These are phyloP conservation scores for Apus apus DNA, from an alignment of 2,113 vertebrate species.

Conservation along the genomic window DNA sequence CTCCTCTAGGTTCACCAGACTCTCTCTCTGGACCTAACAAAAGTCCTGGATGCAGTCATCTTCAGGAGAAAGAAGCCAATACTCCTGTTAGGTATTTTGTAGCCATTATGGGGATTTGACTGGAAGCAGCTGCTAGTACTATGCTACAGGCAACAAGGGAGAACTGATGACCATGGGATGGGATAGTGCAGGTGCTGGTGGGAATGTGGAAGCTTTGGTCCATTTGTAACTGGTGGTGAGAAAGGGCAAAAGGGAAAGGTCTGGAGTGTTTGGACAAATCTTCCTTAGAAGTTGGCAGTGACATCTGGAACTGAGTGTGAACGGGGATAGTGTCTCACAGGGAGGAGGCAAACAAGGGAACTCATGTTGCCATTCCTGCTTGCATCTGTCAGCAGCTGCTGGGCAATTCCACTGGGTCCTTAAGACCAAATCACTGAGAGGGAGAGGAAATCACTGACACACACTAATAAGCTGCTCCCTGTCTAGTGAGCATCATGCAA, in stretches of 20 bases:
- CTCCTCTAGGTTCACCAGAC: constrained; percentile 82
- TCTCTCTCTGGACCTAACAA: constrained; percentile 82
- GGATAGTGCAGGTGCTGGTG: background rate
- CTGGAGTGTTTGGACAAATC: background rate
- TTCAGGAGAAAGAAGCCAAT: constrained; percentile 81
- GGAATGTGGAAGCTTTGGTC: background rate
- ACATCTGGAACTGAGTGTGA: background rate
- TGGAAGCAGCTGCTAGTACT: background rate
- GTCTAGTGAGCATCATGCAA: constrained; percentile 83
- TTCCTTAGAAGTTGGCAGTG: background rate
- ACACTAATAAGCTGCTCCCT: background rate
- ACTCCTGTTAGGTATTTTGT: constrained; percentile 84
- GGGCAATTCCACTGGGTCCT: background rate
- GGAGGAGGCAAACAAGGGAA: background rate
- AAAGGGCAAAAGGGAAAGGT: background rate
- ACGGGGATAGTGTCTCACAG: background rate
- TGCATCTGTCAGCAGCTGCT: background rate
- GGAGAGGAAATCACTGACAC: background rate
- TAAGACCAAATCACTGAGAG: background rate
- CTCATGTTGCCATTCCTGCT: background rate
- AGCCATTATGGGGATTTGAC: background rate
- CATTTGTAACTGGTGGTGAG: background rate
- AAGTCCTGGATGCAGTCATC: constrained; percentile 79
- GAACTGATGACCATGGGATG: background rate
- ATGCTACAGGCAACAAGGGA: background rate